Base-by-base conservation (phyloP, 1,140 invertebrate species). In the Stratiolaelaps scimitus region DNA sequence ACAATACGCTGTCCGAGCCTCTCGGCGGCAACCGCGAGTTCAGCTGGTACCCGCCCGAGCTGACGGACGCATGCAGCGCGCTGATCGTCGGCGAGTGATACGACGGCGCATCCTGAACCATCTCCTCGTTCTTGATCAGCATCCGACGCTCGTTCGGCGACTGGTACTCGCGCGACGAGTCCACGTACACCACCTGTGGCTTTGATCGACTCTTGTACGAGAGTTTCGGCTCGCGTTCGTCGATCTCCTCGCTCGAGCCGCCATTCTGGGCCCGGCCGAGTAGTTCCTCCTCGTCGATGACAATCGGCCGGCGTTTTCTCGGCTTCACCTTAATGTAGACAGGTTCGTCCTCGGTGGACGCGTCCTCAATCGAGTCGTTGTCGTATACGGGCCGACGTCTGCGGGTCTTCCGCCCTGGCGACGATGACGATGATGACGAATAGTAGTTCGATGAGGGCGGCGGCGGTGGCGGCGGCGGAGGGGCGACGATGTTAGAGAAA, bases 281-380 rank as follows among this genome's bases (percentile, higher is more conserved):
- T 6, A 60, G 34, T 19, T 60, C 53, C 2, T 60, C 53, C 23
- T 60, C 53, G 10, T 60, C 53, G 17, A 60, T 60, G 53, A 60
- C 53, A 34, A 60, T 60, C 13, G 53, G 53, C 34, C 53, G 53
- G 17, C 53, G 17, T 23, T 60, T 60, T 15, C 53, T 26, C 23
- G 53, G 26, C 20, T 60, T 60, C n/a, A 60, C 53, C 10, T 60
- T 60, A 23, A 60, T 60, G 23, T 60, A 60, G 17, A 60, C 53
- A 15, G 53, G 53, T 26, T 60, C 53, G 10, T 60, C 53, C 23
- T 60, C 53, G 2, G 53, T 60, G 13, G 53, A 60, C 1, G 53
- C 53, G 10, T 60, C 53, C 10, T 60, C 53, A 26, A 60, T 15
- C 17, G 53, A 60, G 20, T 60, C 53, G 23, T 60, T 60, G 53